Percentiles rank a stretch among this genome's conserved stretches.
phyloP scores from a whole-genome alignment of 2,888 invertebrate genomes.

The Ophonus ardosiacus region DNA sequence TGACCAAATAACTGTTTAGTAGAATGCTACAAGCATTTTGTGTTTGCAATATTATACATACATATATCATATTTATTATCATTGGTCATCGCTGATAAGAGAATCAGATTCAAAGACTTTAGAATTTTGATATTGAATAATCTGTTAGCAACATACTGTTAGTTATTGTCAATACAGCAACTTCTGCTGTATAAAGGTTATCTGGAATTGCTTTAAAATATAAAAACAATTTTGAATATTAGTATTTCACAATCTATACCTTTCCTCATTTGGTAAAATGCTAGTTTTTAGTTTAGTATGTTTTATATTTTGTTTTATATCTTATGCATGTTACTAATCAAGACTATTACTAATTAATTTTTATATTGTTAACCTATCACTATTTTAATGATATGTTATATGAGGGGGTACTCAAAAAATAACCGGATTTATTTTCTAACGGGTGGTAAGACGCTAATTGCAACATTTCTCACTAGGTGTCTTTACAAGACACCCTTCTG shows the following conservation, averaged over 20 bases:
- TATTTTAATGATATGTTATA: no score
- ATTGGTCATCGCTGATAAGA: constrained; percentile 45
- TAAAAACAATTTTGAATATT: constrained; percentile 58
- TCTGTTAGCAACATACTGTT: constrained; percentile 51
- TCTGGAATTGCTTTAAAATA: constrained; percentile 61
- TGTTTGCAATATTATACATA: constrained; percentile 40
- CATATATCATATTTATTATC: constrained; percentile 44
- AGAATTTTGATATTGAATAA: constrained; percentile 61
- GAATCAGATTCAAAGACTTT: constrained; percentile 53
- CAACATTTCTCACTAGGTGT: no score
- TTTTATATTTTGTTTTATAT: constrained; percentile 23
- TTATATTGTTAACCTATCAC: neutral
- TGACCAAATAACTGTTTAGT: constrained; percentile 7
- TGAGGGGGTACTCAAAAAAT: no score
- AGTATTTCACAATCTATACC: constrained; percentile 49
- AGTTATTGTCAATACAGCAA: constrained; percentile 59
- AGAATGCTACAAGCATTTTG: constrained; percentile 25
- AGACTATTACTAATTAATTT: constrained; percentile 19
- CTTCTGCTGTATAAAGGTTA: constrained; percentile 54
- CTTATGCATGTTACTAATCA: constrained; percentile 46
- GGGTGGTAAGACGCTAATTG: no score
- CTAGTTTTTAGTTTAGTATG: neutral
- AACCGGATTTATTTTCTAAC: no score
- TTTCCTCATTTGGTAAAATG: constrained; percentile 39
- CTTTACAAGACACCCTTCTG: no score